Evolutionary conservation across 2,888 invertebrate species (phyloP), one percentile per base, ranked within the genome.

Genomic region (Caenorhabditis sp.): DNA sequence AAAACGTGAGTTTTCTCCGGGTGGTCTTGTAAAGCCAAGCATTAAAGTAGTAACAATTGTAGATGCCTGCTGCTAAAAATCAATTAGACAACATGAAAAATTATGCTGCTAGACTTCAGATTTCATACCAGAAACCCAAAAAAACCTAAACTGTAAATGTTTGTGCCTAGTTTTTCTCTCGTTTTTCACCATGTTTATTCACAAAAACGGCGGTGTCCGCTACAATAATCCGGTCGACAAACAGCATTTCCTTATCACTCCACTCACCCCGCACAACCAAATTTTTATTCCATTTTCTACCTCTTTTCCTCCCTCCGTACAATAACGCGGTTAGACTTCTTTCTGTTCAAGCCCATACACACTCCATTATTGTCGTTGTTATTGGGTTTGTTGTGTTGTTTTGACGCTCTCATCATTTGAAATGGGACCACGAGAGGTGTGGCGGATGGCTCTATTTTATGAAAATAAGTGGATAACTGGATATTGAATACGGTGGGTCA

Each of bases 231-330:
- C 53, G 26, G 22, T 45, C 37, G 52, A 59, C 45, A 70, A 70
- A 70, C 70, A 70, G 26, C 50, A 50, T 27, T 45, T 53, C 17
- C 70, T 70, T 70, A 70, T 70, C 70, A 70, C 45, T 43, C 26
- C 30, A 22, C 45, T 5, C 30, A 37, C 35, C 41, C 15, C 22
- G 11, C 58, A 15, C 35, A 27, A 22, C 39, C 41, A 11, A 46
- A 52, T 27, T 43, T 48, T 56, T 59, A 52, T 41, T 45, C 45
- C 22, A 26, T 48, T 56, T 55, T 43, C 41, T n/a, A 24, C 11
- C 39, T 48, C 37, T 26, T 35, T 59, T 13, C 15, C 22, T 35
- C 27, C 8, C 48, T 15, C 7, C 3, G 15, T 39, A 35, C 35
- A 13, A 22, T 32, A 63, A 63, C 43, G 63, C 52, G 41, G 43